Conservation (phyloP, 2,888 invertebrate species). For the Troglohyphantes excavatus region DNA sequence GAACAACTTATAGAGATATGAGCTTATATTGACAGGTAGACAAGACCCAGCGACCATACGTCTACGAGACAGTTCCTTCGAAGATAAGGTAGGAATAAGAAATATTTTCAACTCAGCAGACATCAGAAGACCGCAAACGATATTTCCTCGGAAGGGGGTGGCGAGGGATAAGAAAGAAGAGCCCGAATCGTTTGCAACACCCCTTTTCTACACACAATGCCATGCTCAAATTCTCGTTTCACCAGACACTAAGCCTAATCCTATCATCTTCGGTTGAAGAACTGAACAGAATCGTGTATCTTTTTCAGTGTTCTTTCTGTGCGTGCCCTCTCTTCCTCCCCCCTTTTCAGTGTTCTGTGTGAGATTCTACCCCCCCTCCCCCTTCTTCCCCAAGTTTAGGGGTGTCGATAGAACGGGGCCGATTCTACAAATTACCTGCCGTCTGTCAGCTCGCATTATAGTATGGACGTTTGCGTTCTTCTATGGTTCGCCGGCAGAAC, state of each 20-base stretch:
- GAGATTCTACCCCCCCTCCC: neutral
- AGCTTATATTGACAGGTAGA: conserved; percentile 40
- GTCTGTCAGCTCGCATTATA: conserved; percentile 67
- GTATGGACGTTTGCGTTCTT: conserved; percentile 28
- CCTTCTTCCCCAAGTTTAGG: conserved; percentile 1
- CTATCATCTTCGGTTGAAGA: conserved; percentile 73
- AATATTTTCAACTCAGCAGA: neutral
- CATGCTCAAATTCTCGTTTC: conserved; percentile 65
- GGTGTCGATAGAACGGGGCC: conserved; percentile 67
- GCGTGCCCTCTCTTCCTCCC: neutral
- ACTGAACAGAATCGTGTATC: conserved; percentile 72
- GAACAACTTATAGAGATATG: conserved; percentile 52
- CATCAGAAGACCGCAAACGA: neutral
- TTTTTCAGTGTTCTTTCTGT: conserved; percentile 54
- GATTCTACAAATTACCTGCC: conserved; percentile 76
- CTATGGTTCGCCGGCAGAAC: neutral
- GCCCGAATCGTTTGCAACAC: conserved; percentile 1
- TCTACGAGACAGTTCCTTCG: conserved; percentile 1
- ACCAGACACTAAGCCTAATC: conserved; percentile 67
- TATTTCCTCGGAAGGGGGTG: conserved; percentile 9
- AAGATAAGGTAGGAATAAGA: conserved; percentile 7
- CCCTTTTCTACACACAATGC: conserved; percentile 63
- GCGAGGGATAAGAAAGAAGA: neutral
- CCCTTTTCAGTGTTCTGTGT: conserved; percentile 51
- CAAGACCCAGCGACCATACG: conserved; percentile 24